Evolutionary conservation across 2,797 vertebrate genomes (phyloP).

Genomic region (Gorsachius magnificus): DNA sequence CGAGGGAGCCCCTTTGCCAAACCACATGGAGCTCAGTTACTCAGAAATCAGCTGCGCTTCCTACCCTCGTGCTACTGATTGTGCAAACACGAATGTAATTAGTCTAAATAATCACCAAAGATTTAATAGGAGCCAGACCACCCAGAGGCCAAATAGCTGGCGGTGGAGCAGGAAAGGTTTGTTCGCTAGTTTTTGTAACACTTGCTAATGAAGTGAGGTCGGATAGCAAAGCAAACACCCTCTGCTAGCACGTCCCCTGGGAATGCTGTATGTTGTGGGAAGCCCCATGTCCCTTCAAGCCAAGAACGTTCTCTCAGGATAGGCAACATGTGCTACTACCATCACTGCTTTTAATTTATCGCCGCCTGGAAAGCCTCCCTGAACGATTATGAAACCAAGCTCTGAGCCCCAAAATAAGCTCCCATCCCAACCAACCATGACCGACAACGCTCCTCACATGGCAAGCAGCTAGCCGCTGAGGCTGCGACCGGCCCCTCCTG

Average conservation of each 20-base stretch:
- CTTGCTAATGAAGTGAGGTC: slow-evolving; percentile 64
- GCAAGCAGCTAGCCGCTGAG: not conserved
- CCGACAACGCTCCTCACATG: not conserved
- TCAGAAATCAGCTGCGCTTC: slow-evolving; percentile 62
- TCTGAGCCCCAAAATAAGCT: slow-evolving; percentile 58
- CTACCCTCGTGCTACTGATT: slow-evolving; percentile 66
- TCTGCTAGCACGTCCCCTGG: slow-evolving; percentile 41
- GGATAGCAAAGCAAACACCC: slow-evolving; percentile 62
- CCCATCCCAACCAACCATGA: slow-evolving; percentile 23
- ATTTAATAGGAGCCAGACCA: slow-evolving; percentile 69
- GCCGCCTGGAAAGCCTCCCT: slow-evolving; percentile 40
- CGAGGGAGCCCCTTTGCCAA: slow-evolving; percentile 23
- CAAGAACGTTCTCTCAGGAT: slow-evolving; percentile 57
- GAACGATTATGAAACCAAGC: slow-evolving; percentile 27
- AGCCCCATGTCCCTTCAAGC: slow-evolving; percentile 48
- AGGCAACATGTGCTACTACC: slow-evolving; percentile 58
- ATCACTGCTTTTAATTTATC: slow-evolving; percentile 65
- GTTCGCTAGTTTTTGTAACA: slow-evolving; percentile 54
- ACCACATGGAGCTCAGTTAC: slow-evolving; percentile 32
- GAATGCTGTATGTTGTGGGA: slow-evolving; percentile 43
- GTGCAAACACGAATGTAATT: slow-evolving; percentile 72
- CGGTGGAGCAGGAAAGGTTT: slow-evolving; percentile 44
- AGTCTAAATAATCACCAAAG: slow-evolving; percentile 68
- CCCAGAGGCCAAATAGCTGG: slow-evolving; percentile 65
- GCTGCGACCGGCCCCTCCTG: not conserved